These are phyloP conservation scores for Kryptolebias ocellatus DNA, from an alignment of 2,797 vertebrate species.

Conservation along the genomic window DNA sequence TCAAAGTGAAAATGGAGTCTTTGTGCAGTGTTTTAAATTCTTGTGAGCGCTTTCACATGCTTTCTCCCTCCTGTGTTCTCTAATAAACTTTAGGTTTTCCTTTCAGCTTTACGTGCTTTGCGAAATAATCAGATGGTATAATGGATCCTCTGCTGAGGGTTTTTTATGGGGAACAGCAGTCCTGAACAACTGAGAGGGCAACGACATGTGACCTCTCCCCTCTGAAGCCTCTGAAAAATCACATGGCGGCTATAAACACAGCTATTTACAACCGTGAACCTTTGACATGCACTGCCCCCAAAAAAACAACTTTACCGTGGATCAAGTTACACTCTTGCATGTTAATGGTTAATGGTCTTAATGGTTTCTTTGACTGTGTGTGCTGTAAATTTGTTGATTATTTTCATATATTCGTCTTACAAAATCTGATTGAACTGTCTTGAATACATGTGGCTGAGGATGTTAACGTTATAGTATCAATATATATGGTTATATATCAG, in stretches of 20 bases:
- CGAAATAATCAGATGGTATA: constrained; percentile 46
- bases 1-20: background rate
- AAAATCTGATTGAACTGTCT: no score
- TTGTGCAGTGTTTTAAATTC: no score
- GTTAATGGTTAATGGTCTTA: no score
- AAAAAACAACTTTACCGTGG: background rate
- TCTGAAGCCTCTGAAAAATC: constrained; percentile 41
- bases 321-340: background rate
- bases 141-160: constrained; percentile 7
- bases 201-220: constrained; percentile 36
- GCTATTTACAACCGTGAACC: constrained; percentile 45
- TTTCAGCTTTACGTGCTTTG: constrained; percentile 23
- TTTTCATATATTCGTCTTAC: no score
- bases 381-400: background rate
- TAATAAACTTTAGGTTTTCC: background rate
- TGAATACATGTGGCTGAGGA: no score
- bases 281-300: background rate
- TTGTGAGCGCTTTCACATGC: background rate
- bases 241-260: constrained; percentile 36
- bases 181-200: constrained; percentile 23
- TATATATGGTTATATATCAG: no score
- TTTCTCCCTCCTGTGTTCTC: background rate
- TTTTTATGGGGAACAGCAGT: constrained; percentile 14
- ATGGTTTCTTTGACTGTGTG: background rate
- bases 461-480: no score